A percentile compares a stretch with the other conserved stretches of the same genome.
phyloP scores from a whole-genome alignment of 2,888 invertebrate species.

The Apotomis capreana region DNA sequence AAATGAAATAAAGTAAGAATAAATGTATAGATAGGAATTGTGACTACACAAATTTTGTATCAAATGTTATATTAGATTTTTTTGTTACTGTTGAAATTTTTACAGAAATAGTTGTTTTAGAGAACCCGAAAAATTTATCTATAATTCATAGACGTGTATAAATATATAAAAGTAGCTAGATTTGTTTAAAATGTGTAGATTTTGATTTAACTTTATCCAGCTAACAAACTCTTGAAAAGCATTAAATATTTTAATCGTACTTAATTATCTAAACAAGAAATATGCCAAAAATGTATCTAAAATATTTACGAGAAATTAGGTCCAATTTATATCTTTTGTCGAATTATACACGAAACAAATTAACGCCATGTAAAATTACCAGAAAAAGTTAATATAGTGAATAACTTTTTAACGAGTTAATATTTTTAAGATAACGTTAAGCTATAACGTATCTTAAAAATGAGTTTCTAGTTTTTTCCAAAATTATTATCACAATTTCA shows the following conservation, averaged over 20 bases:
- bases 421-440: too few species aligned
- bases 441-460: too few species aligned
- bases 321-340: neutral
- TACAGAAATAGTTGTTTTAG: slow-evolving; percentile 28
- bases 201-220: neutral
- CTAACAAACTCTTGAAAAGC: neutral
- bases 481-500: too few species aligned
- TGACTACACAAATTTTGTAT: slow-evolving; percentile 64
- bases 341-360: neutral
- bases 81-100: slow-evolving; percentile 52
- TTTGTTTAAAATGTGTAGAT: slow-evolving; percentile 21
- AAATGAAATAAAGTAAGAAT: slow-evolving; percentile 43
- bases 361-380: neutral
- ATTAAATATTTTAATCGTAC: neutral
- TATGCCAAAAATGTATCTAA: slow-evolving; percentile 2
- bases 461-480: too few species aligned
- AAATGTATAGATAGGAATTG: slow-evolving; percentile 66
- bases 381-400: neutral
- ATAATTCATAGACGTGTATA: slow-evolving; percentile 17
- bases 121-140: slow-evolving; percentile 2
- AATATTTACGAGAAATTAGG: slow-evolving; percentile 1
- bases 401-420: too few species aligned
- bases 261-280: neutral
- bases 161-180: slow-evolving; percentile 27
- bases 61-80: slow-evolving; percentile 46